Conservation (phyloP, 1,140 invertebrate species). For the Carcinoscorpius rotundicauda region DNA sequence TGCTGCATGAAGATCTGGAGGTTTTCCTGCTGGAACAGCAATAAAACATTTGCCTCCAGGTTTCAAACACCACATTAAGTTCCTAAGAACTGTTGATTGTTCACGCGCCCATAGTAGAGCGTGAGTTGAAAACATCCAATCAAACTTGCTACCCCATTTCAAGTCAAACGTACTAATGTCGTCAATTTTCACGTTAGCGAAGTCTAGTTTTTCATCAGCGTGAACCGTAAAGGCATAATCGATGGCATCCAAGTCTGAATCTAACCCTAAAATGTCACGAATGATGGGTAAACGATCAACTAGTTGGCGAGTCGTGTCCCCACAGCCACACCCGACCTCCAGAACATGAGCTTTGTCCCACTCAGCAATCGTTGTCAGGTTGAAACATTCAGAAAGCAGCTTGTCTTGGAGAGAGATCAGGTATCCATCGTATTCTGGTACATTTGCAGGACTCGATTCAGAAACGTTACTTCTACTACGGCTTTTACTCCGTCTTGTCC, state of each 20-base stretch:
- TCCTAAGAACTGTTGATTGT: conserved; percentile 11
- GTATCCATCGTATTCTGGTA: background rate
- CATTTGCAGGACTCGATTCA: no score
- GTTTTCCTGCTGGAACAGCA: conserved; percentile 17
- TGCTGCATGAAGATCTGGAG: conserved; percentile 16
- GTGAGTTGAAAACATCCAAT: conserved; percentile 18
- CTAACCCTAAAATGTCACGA: conserved; percentile 13
- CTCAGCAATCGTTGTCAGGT: conserved; percentile 9
- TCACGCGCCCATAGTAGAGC: conserved; percentile 16
- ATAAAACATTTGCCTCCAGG: conserved; percentile 16
- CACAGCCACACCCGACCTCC: conserved; percentile 15
- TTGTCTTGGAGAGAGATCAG: conserved; percentile 8
- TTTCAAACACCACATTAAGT: conserved; percentile 20
- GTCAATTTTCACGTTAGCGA: conserved; percentile 14
- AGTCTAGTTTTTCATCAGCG: conserved; percentile 20
- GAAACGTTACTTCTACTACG: no score
- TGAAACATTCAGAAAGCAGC: conserved; percentile 12
- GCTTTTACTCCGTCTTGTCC: no score
- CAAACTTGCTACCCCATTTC: conserved; percentile 17
- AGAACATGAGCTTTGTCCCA: conserved; percentile 10
- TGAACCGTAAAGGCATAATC: conserved; percentile 15
- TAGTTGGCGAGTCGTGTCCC: conserved; percentile 14
- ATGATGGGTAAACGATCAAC: conserved; percentile 11
- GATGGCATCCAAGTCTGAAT: conserved; percentile 14
- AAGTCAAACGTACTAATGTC: conserved; percentile 15